Base-by-base conservation (phyloP, 2,113 vertebrate genomes). In the Hystrix brachyura region DNA sequence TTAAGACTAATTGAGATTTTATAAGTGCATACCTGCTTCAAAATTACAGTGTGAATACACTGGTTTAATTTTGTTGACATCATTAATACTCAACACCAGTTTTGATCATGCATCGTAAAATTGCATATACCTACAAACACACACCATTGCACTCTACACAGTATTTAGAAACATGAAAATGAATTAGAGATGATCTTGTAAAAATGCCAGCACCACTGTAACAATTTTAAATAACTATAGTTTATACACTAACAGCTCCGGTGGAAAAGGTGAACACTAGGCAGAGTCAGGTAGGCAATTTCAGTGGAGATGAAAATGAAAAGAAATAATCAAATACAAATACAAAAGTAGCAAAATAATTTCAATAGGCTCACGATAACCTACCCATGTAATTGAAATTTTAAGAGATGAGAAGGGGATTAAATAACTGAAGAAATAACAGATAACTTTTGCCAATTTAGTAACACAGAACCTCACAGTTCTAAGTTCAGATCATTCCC, bases 1-100 rank as follows among this genome's bases (percentile, higher is more conserved):
- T 71, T 64, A 23, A 25, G 3, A 59, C 21, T 88, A 91, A 94
- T 1, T 64, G 29, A 55, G 1, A 60, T 74, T 86, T 76, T 82
- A 64, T 92, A 86, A n/a, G 1, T 84, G 46, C 3, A 4, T 59
- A 69, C 32, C n/a, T 89, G 7, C 46, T 93, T 90, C 14, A 69
- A 65, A 43, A 67, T 72, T 69, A 32, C 1, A 59, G 19, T 81
- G 38, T 72, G 71, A 91, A 92, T 81, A 69, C 3, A 29, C 25
- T 86, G 5, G 60, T 96, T 96, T 92, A 92, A 90, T 90, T 92
- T 90, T 90, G 1, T 29, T 91, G 57, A 87, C 89, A n/a, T 1
- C 4, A 87, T 64, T 91, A 90, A 92, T 92, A 76, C 67, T 43
- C 15, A 84, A 67, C 3, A 94, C 11, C 71, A 94, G 79, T 46